Evolutionary conservation across 2,888 invertebrate species (phyloP).

Genomic region (Danaus chrysippus): DNA sequence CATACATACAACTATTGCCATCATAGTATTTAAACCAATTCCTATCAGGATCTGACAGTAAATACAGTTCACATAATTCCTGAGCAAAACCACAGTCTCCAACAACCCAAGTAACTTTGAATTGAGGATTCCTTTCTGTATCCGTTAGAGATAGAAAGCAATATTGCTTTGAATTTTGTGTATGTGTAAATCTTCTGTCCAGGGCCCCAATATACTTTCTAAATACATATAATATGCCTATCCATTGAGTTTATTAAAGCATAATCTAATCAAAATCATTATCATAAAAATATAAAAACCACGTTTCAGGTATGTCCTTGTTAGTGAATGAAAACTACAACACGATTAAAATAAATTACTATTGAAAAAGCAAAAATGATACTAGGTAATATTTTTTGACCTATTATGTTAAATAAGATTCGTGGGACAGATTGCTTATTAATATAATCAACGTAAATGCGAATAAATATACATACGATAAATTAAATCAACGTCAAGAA

Average conservation of each 20-base stretch:
- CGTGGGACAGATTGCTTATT: too few species aligned
- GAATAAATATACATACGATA: too few species aligned
- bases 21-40: background rate
- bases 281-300: constrained; percentile 20
- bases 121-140: background rate
- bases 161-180: constrained; percentile 1
- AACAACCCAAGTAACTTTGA: constrained; percentile 5
- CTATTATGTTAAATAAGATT: too few species aligned
- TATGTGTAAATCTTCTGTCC: background rate
- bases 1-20: too few species aligned
- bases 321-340: too few species aligned
- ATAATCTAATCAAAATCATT: constrained; percentile 6
- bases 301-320: background rate
- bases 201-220: background rate
- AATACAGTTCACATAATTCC: constrained; percentile 1
- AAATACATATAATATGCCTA: too few species aligned
- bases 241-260: too few species aligned
- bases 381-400: too few species aligned
- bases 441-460: too few species aligned
- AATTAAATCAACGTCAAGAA: too few species aligned
- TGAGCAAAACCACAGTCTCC: constrained; percentile 1
- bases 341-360: too few species aligned
- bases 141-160: background rate
- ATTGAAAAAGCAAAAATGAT: too few species aligned
- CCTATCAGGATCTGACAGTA: constrained; percentile 2